These are phyloP conservation scores for Carlito syrichta DNA, from an alignment of 2,113 vertebrate genomes.

Conservation along the genomic window DNA sequence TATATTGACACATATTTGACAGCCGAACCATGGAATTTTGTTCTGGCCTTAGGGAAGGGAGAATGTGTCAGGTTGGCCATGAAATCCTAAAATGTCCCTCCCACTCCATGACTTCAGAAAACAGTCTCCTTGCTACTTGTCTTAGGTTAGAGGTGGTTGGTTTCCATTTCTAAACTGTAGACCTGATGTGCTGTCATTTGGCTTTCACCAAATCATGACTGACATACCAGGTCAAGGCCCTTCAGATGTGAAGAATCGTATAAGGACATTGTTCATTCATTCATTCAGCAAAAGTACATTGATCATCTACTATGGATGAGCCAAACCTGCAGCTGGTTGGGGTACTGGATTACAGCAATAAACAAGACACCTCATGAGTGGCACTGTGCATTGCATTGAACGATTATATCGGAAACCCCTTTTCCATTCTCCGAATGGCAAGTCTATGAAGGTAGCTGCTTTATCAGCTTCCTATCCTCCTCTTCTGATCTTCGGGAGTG, in stretches of 20 bases:
- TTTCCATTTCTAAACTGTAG: slow-evolving; percentile 3
- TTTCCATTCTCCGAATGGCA: background rate
- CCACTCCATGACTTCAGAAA: background rate
- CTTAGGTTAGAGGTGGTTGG: background rate
- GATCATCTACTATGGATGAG: background rate
- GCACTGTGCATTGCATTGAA: too few species aligned
- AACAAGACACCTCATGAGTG: background rate
- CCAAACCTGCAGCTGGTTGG: background rate
- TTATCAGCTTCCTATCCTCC: background rate
- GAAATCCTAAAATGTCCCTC: background rate
- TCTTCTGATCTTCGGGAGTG: background rate
- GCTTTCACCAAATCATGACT: background rate
- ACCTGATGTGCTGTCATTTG: background rate
- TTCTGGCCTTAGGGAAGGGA: background rate
- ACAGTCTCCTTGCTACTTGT: background rate
- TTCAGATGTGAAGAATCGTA: background rate
- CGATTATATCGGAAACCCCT: background rate
- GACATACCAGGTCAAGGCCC: background rate
- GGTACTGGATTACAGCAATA: background rate
- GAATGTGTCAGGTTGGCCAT: background rate
- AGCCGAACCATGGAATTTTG: background rate
- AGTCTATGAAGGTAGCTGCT: background rate
- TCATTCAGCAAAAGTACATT: background rate
- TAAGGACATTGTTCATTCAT: background rate
- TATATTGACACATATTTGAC: background rate